Conservation (phyloP, 2,113 vertebrate genomes). For the Percopsis transmontana region DNA sequence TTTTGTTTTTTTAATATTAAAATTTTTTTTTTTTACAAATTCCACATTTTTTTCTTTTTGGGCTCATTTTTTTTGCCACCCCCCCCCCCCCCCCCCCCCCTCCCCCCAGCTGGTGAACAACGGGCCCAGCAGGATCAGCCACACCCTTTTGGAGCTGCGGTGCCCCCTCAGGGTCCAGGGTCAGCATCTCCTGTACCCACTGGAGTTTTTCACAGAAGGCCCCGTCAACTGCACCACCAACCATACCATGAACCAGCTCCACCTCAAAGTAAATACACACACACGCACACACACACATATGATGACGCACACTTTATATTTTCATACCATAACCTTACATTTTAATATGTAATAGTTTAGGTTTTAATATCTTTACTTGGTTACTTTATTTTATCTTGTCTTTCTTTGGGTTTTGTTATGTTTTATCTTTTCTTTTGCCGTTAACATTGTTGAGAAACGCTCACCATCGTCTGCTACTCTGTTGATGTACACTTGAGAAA, state of each 20-base stretch:
- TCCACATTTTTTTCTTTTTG: background rate
- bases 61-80: slow-evolving; percentile 1
- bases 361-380: too few relatives aligned
- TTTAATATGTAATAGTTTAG: too few relatives aligned
- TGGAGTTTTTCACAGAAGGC: slow-evolving; percentile 77
- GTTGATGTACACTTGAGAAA: too few relatives aligned
- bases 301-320: background rate
- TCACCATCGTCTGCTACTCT: too few relatives aligned
- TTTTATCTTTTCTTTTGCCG: too few relatives aligned
- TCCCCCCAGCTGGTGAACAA: slow-evolving; percentile 85
- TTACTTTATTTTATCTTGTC: too few relatives aligned
- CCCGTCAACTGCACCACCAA: slow-evolving; percentile 83
- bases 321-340: too few relatives aligned
- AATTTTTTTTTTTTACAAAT: slow-evolving; percentile 5
- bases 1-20: too few relatives aligned
- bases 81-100: too few relatives aligned
- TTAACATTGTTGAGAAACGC: too few relatives aligned
- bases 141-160: slow-evolving; percentile 79
- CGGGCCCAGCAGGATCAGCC: slow-evolving; percentile 86
- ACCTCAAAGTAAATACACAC: slow-evolving; percentile 76
- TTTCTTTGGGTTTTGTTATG: too few relatives aligned
- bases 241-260: slow-evolving; percentile 74
- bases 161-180: slow-evolving; percentile 79
- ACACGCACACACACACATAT: background rate
- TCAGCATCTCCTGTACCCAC: slow-evolving; percentile 80